Conservation (phyloP, 2,888 invertebrate genomes). For the Dione juno region DNA sequence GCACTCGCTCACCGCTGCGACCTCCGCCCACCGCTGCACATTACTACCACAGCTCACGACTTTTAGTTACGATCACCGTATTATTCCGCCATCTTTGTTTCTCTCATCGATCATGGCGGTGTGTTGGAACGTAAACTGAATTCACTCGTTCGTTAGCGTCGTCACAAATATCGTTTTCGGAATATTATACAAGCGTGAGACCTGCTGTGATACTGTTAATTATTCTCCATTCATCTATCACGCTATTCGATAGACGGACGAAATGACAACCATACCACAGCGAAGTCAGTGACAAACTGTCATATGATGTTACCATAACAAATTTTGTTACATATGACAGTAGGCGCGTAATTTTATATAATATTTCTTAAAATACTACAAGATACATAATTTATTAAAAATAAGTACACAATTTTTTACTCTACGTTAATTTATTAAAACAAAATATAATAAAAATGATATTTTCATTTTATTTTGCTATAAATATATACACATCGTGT, state of each 20-base stretch:
- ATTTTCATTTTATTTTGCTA: no score
- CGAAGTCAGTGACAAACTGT: slow-evolving; percentile 82
- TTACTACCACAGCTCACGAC: slow-evolving; percentile 71
- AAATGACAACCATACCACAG: slow-evolving; percentile 81
- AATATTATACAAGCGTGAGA: slow-evolving; percentile 54
- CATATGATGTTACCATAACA: slow-evolving; percentile 54
- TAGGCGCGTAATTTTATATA: neutral
- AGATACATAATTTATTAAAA: neutral
- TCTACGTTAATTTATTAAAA: neutral
- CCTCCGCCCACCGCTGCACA: slow-evolving; percentile 76
- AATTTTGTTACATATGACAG: slow-evolving; percentile 28
- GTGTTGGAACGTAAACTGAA: slow-evolving; percentile 59
- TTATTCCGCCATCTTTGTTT: slow-evolving; percentile 85
- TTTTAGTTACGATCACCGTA: slow-evolving; percentile 80
- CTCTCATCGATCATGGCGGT: slow-evolving; percentile 83
- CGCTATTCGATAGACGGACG: slow-evolving; percentile 73
- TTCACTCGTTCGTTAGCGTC: slow-evolving; percentile 57
- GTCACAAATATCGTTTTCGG: slow-evolving; percentile 59
- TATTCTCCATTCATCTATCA: slow-evolving; percentile 80
- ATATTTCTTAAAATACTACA: slow-evolving; percentile 20
- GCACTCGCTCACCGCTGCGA: slow-evolving; percentile 73
- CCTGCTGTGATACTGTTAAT: slow-evolving; percentile 74
- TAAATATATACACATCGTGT: neutral
- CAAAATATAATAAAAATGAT: neutral
- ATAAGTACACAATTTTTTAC: neutral